Percentiles rank a stretch among this genome's conserved stretches.
Conservation (phyloP, 2,113 vertebrate genomes). For the Xiphophorus couchianus region DNA sequence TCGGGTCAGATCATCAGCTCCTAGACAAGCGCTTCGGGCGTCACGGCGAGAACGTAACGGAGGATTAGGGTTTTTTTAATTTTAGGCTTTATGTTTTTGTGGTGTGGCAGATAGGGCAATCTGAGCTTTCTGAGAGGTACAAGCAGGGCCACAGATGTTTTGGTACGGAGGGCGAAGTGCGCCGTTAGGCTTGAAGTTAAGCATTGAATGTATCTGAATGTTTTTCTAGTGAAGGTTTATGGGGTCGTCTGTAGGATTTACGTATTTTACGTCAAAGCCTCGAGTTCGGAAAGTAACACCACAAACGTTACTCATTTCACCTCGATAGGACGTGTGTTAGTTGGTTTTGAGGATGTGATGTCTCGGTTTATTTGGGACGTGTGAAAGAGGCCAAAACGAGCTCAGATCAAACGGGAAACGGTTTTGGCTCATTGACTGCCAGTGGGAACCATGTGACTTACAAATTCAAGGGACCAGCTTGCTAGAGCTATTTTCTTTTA, state of each 20-base stretch:
- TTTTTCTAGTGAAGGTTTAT: conserved; percentile 25
- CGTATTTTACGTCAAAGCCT: conserved; percentile 8
- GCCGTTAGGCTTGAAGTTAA: conserved; percentile 4
- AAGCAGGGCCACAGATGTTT: background rate
- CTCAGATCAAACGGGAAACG: conserved; percentile 33
- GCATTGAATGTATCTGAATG: conserved; percentile 62
- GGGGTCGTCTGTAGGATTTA: conserved; percentile 23
- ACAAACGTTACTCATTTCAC: background rate
- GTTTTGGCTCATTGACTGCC: background rate
- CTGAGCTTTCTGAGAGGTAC: background rate
- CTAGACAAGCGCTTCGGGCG: conserved; percentile 68
- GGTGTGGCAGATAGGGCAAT: background rate
- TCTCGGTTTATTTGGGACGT: conserved; percentile 3
- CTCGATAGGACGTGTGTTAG: conserved; percentile 2
- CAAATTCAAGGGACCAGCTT: conserved; percentile 7
- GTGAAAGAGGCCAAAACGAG: conserved; percentile 34
- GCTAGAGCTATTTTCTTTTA: conserved; percentile 1
- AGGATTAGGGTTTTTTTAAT: conserved; percentile 12
- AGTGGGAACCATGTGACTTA: background rate
- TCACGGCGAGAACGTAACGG: background rate
- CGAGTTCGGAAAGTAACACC: background rate
- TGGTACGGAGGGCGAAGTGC: background rate
- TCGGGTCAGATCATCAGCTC: conserved; percentile 95
- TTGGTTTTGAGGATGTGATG: background rate
- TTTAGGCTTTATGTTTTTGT: conserved; percentile 28